phyloP scores from a whole-genome alignment of 2,797 vertebrate genomes.

The Atherinosoma microstoma region DNA sequence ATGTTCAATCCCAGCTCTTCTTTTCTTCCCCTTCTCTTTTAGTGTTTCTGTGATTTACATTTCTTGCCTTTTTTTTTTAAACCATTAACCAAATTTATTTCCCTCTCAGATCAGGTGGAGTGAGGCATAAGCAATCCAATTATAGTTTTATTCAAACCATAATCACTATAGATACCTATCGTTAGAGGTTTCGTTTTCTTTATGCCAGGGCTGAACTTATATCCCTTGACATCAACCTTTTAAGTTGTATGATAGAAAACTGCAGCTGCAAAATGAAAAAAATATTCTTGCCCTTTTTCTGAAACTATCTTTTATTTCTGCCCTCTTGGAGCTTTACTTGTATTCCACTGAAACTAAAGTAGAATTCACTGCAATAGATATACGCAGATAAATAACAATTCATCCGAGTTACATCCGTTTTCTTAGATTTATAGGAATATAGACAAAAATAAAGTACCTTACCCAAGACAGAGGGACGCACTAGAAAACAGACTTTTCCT shows the following conservation, averaged over 20 bases:
- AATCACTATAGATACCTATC: constrained; percentile 21
- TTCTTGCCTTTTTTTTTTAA: neutral
- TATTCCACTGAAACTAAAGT: constrained; percentile 12
- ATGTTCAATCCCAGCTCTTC: neutral
- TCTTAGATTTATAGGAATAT: neutral
- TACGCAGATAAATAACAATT: neutral
- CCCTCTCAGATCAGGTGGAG: constrained; percentile 9
- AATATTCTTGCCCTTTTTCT: neutral
- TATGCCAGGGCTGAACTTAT: constrained; percentile 9
- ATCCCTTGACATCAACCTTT: constrained; percentile 17
- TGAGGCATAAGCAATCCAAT: constrained; percentile 9
- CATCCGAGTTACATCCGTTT: too few relatives aligned
- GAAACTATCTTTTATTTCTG: neutral
- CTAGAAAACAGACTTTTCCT: constrained; percentile 5
- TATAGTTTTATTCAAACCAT: constrained; percentile 6
- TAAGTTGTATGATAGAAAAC: neutral
- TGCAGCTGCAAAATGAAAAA: constrained; percentile 20
- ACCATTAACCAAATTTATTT: constrained; percentile 24
- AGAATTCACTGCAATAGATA: neutral
- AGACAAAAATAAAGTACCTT: constrained; percentile 38
- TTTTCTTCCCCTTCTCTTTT: neutral
- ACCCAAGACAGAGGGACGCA: constrained; percentile 41
- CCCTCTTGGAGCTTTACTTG: constrained; percentile 1
- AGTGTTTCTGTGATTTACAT: constrained; percentile 8
- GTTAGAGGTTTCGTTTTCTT: constrained; percentile 38